These are phyloP conservation scores for Nycticryphes semicollaris DNA, from an alignment of 2,113 vertebrate species.

Conservation along the genomic window DNA sequence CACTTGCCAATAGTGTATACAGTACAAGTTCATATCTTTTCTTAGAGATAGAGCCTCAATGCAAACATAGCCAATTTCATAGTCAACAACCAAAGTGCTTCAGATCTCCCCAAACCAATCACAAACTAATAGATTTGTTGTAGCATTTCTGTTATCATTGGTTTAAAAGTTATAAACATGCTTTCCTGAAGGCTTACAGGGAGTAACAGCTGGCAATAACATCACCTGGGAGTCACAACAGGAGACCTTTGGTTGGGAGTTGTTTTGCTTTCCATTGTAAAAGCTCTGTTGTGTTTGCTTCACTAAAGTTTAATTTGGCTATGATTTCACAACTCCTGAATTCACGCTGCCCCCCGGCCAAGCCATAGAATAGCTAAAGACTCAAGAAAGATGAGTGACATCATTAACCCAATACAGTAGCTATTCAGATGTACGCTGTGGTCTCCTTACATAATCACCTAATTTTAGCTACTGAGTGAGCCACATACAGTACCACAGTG, in stretches of 20 bases:
- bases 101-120: neutral
- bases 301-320: constrained; percentile 57
- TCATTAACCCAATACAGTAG: constrained; percentile 78
- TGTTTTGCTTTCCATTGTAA: neutral
- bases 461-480: constrained; percentile 75
- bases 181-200: neutral
- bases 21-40: neutral
- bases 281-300: constrained; percentile 52
- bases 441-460: constrained; percentile 71
- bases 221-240: rapidly evolving
- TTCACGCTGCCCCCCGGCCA: constrained; percentile 38
- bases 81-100: neutral
- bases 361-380: constrained; percentile 66
- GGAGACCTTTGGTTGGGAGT: neutral
- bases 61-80: neutral
- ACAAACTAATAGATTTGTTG: neutral
- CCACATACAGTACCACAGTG: constrained; percentile 53
- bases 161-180: neutral
- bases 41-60: neutral
- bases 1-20: neutral
- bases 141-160: neutral
- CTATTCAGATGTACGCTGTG: constrained; percentile 62
- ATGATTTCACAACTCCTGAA: constrained; percentile 68
- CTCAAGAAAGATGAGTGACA: constrained; percentile 73
- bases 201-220: neutral